phyloP scores from a whole-genome alignment of 2,113 vertebrate genomes.

The Limanda limanda region DNA sequence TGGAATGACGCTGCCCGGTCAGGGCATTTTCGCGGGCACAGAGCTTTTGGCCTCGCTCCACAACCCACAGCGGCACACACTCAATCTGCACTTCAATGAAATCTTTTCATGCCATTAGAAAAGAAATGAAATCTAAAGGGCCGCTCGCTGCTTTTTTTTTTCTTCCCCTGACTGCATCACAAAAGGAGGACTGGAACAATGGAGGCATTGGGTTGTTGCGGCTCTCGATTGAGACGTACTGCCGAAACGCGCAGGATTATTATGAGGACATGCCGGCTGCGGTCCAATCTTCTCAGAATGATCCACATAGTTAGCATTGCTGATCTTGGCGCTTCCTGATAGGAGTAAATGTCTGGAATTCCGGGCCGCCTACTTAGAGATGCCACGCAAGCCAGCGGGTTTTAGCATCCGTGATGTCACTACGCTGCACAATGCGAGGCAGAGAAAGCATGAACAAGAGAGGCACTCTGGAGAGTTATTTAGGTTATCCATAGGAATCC shows the following conservation, averaged over 20 bases:
- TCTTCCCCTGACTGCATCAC: slow-evolving; percentile 69
- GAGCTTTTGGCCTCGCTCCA: slow-evolving; percentile 62
- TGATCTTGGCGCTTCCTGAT: slow-evolving; percentile 68
- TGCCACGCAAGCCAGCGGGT: slow-evolving; percentile 68
- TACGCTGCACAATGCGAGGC: slow-evolving; percentile 42
- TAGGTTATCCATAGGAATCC: slow-evolving; percentile 44
- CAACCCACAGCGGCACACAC: slow-evolving; percentile 63
- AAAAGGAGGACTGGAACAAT: slow-evolving; percentile 79
- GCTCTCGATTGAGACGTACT: slow-evolving; percentile 79
- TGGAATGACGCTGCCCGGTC: slow-evolving; percentile 44
- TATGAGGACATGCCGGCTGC: slow-evolving; percentile 72
- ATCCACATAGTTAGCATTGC: slow-evolving; percentile 85
- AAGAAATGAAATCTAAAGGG: slow-evolving; percentile 76
- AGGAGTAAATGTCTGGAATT: slow-evolving; percentile 83
- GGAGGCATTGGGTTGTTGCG: slow-evolving; percentile 77
- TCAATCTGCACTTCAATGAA: slow-evolving; percentile 82
- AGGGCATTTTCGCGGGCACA: slow-evolving; percentile 66
- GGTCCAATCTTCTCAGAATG: slow-evolving; percentile 79
- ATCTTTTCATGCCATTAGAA: slow-evolving; percentile 80
- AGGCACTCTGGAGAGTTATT: slow-evolving; percentile 54
- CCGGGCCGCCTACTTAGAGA: slow-evolving; percentile 78
- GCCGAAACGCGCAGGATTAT: slow-evolving; percentile 79
- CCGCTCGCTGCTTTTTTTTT: slow-evolving; percentile 58
- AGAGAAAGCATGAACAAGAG: slow-evolving; percentile 52
- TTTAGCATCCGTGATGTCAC: slow-evolving; percentile 80